Conservation (phyloP, 2,888 invertebrate species). For the Bhutanitis thaidina region DNA sequence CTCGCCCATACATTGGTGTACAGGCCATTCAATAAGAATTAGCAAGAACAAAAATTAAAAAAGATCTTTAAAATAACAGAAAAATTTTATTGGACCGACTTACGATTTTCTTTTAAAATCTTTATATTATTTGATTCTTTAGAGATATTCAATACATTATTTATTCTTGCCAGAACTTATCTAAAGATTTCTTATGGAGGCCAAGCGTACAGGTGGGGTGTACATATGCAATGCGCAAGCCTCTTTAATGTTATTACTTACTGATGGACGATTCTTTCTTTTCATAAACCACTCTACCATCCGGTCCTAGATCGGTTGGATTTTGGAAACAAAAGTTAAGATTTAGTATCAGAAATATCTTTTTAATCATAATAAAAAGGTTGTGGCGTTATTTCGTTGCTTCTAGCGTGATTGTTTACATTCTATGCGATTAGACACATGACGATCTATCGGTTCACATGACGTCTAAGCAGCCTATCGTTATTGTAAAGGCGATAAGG, state of each 20-base stretch:
- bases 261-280: conserved; percentile 91
- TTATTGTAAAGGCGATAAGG: conserved; percentile 25
- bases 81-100: too few relatives aligned
- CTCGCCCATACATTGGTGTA: neutral
- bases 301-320: conserved; percentile 85
- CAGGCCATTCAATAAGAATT: neutral
- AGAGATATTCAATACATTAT: too few relatives aligned
- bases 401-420: conserved; percentile 37
- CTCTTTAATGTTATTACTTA: conserved; percentile 83
- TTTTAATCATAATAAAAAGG: conserved; percentile 3
- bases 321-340: conserved; percentile 68
- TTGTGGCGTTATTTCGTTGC: conserved; percentile 45
- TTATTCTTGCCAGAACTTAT: too few relatives aligned
- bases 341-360: conserved; percentile 53
- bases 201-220: conserved; percentile 78
- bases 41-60: neutral
- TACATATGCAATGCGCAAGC: conserved; percentile 74
- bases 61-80: too few relatives aligned
- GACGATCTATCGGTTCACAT: conserved; percentile 53
- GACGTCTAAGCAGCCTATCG: conserved; percentile 49
- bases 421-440: conserved; percentile 46
- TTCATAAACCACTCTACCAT: conserved; percentile 95
- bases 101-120: too few relatives aligned
- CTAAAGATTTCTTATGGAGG: conserved; percentile 46
- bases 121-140: too few relatives aligned